Evolutionary conservation across 2,797 vertebrate species (phyloP), one percentile per base, ranked within the genome.

Genomic region (Apogon talboti): DNA sequence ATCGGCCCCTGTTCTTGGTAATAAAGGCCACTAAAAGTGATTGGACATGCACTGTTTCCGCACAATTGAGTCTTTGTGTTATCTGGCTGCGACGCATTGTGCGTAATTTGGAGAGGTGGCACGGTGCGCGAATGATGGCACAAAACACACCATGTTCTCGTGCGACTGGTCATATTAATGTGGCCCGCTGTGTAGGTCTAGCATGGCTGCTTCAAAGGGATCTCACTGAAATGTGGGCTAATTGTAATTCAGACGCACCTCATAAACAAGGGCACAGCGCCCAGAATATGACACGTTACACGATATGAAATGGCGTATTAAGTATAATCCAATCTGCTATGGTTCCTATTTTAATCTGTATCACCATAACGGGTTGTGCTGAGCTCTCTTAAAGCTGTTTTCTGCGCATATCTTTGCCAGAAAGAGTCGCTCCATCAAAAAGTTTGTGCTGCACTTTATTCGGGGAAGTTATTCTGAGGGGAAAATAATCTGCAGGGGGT

Each of bases 331-430:
- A 72, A 92, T 93, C 79, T 19, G 80, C 71, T n/a, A 86, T 13
- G 90, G 85, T 83, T 82, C 82, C 90, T 88, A 86, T 92, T 91
- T 92, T 91, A 90, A 89, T 90, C 87, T 86, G 74, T 49, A 71
- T 78, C 81, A 76, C 70, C 75, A 78, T 60, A 77, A 73, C 78
- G 66, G 85, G 57, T 56, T 73, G 18, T 67, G 82, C 76, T 80
- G 60, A 83, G 81, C 84, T 77, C 68, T 75, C 80, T 67, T 65
- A 69, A 74, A 85, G 73, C 79, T 65, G 69, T 81, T 84, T 66
- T 82, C 50, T 44, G 82, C 74, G 61, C 58, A 0, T 21, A 7
- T 74, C 48, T 71, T 54, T 87, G 81, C 86, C 87, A 90, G 71
- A 71, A 70, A 83, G 65, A 76, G 63, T 76, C 28, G 63, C 37